Evolutionary conservation across 2,113 vertebrate species (phyloP).

Genomic region (Gymnorhina tibicen): DNA sequence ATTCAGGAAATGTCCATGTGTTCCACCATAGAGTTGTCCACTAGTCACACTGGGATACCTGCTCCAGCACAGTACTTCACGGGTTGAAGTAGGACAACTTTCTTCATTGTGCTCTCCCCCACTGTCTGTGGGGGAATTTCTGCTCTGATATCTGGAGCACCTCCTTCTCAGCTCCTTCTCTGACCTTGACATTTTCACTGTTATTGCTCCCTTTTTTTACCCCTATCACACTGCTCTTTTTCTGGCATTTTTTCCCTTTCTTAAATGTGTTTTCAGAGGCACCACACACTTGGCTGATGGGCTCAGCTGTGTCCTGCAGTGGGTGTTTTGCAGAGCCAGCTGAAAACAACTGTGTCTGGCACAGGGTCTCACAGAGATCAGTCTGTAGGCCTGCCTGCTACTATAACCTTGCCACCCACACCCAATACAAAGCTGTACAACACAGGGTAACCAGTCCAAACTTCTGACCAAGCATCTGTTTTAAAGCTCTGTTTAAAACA

Average conservation of each 20-base stretch:
- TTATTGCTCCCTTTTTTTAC: not conserved
- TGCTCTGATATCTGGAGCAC: not conserved
- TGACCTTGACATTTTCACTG: not conserved
- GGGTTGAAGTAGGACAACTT: not conserved
- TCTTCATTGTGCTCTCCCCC: not conserved
- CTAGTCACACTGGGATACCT: not conserved
- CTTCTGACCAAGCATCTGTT: not conserved
- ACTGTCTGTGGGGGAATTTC: fast-evolving
- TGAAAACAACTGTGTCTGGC: not conserved
- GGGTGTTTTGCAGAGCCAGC: not conserved
- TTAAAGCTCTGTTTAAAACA: not conserved
- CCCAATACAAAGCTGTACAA: not conserved
- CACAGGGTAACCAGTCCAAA: not conserved
- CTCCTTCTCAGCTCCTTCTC: not conserved
- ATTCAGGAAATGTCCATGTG: not conserved
- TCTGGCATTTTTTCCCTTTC: not conserved
- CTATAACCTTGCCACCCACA: not conserved
- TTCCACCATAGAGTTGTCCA: fast-evolving
- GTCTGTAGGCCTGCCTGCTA: not conserved
- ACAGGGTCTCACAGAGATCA: not conserved
- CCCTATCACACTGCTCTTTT: not conserved
- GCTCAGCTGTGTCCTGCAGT: not conserved
- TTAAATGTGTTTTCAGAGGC: not conserved
- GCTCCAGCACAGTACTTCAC: not conserved
- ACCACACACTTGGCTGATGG: not conserved